phyloP scores from a whole-genome alignment of 1,140 invertebrate species.

The Drosophila aff. region DNA sequence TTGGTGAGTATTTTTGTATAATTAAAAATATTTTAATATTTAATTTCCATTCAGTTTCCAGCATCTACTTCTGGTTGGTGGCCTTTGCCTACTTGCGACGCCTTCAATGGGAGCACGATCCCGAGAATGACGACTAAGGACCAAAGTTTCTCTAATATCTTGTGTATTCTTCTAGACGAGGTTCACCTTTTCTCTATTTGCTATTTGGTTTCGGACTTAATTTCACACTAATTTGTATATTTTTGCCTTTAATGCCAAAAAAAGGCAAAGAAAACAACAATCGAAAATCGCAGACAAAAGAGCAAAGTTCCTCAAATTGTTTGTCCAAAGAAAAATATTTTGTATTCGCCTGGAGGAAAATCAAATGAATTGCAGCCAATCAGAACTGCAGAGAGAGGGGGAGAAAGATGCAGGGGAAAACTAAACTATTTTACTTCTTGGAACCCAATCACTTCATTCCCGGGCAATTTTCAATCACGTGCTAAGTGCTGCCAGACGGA shows the following conservation, averaged over 20 bases:
- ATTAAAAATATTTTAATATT: not conserved
- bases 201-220: conserved; percentile 51
- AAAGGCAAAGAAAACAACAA: conserved; percentile 62
- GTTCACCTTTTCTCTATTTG: conserved; percentile 30
- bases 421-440: conserved; percentile 29
- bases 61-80: conserved; percentile 42
- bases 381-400: conserved; percentile 22
- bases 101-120: conserved; percentile 31
- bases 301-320: conserved; percentile 55
- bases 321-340: conserved; percentile 38
- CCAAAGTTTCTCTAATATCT: conserved; percentile 14
- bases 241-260: conserved; percentile 69
- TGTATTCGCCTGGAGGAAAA: conserved; percentile 28
- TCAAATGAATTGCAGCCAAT: conserved; percentile 61
- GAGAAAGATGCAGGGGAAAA: not conserved
- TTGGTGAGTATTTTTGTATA: conserved; percentile 10
- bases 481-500: conserved; percentile 73
- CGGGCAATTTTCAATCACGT: conserved; percentile 78
- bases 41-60: conserved; percentile 18
- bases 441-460: conserved; percentile 76
- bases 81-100: conserved; percentile 36
- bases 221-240: conserved; percentile 82
- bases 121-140: conserved; percentile 15
- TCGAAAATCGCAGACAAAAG: conserved; percentile 32
- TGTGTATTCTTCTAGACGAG: conserved; percentile 12